These are phyloP conservation scores for Nemotelus nigrinus DNA, from an alignment of 2,888 invertebrate genomes.

Conservation along the genomic window DNA sequence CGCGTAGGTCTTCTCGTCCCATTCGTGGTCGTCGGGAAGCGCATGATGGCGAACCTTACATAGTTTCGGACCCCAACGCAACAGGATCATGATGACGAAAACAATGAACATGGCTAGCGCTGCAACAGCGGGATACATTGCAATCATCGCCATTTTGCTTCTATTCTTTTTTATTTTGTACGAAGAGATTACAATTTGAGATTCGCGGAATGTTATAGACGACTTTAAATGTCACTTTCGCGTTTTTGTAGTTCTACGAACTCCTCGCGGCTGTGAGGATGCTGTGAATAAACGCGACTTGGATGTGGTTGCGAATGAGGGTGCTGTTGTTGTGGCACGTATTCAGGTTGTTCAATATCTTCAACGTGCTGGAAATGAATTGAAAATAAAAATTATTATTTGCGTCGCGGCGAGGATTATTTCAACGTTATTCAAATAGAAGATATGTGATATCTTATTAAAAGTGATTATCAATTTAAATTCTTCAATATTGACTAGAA, in stretches of 20 bases:
- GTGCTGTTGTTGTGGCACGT: slow-evolving; percentile 57
- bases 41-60: slow-evolving; percentile 78
- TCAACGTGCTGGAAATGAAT: slow-evolving; percentile 28
- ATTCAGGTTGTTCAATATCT: slow-evolving; percentile 41
- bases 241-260: slow-evolving; percentile 76
- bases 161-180: slow-evolving; percentile 50
- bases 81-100: slow-evolving; percentile 77
- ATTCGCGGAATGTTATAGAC: background rate
- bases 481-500: too few species aligned
- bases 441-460: too few species aligned
- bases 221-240: slow-evolving; percentile 80
- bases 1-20: slow-evolving; percentile 69
- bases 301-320: slow-evolving; percentile 31
- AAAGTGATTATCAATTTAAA: too few species aligned
- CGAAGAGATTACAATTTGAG: background rate
- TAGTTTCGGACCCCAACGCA: slow-evolving; percentile 78
- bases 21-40: slow-evolving; percentile 72
- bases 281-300: slow-evolving; percentile 43
- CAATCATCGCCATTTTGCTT: slow-evolving; percentile 72
- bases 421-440: too few species aligned
- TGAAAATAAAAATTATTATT: slow-evolving; percentile 16
- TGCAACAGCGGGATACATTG: slow-evolving; percentile 82
- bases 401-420: too few species aligned
- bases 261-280: slow-evolving; percentile 62
- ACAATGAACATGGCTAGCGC: slow-evolving; percentile 78